These are phyloP conservation scores for Euproctis similis DNA, from an alignment of 2,888 invertebrate species.

Conservation along the genomic window DNA sequence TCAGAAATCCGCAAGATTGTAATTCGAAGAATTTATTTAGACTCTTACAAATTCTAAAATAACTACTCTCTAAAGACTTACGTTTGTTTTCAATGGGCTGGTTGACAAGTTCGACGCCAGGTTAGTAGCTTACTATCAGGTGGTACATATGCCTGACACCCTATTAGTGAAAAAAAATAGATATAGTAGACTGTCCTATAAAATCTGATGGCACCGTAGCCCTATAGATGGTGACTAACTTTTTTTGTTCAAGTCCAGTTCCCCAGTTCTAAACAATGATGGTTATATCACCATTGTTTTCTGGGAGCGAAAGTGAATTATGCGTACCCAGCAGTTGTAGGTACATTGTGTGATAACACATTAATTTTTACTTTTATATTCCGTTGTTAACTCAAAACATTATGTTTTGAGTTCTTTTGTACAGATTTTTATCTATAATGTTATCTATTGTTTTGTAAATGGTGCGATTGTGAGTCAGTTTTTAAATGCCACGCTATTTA, in stretches of 20 bases:
- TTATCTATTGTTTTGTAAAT: constrained; percentile 8
- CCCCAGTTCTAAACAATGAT: constrained; percentile 28
- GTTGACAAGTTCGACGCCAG: too few relatives aligned
- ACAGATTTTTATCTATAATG: constrained; percentile 20
- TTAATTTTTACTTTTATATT: constrained; percentile 10
- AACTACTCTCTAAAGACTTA: too few relatives aligned
- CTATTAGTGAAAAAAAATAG: too few relatives aligned
- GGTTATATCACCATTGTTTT: constrained; percentile 37
- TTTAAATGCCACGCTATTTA: too few relatives aligned
- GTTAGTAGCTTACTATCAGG: too few relatives aligned
- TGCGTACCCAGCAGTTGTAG: too few relatives aligned
- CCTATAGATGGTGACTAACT: constrained; percentile 25
- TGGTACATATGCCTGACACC: neutral
- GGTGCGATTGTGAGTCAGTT: constrained; percentile 8
- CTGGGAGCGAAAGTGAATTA: constrained; percentile 43
- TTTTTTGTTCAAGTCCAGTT: constrained; percentile 26
- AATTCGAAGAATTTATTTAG: too few relatives aligned
- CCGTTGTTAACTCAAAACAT: too few relatives aligned
- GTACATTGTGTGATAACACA: constrained; percentile 24
- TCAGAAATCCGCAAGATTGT: too few relatives aligned
- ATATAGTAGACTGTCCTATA: neutral
- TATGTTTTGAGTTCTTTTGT: constrained; percentile 12
- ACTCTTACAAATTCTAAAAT: too few relatives aligned
- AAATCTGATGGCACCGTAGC: constrained; percentile 1
- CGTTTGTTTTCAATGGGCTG: too few relatives aligned